Base-by-base conservation (phyloP, 2,797 vertebrate species). In the Urophycis tenuis region DNA sequence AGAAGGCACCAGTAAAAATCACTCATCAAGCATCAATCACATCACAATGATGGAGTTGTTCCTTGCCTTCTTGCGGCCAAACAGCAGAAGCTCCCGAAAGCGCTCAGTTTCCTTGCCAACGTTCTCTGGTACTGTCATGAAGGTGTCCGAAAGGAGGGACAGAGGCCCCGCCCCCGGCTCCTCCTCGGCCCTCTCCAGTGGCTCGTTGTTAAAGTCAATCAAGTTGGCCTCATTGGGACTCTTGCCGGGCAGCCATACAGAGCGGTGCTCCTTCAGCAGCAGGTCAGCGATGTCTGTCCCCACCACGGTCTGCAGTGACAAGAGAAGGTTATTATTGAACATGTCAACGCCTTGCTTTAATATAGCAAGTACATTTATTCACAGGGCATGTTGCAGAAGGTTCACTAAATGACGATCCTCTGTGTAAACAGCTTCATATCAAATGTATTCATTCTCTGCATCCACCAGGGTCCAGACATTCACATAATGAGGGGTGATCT, bases 191-290 rank as follows among this genome's bases (percentile, higher is more conserved):
- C 91, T 94, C 32, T 93, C 95, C 85, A 97, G 82, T 0, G 96
- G 95, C 80, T 99, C 97, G 0, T 95, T 97, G 82, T 92, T 98
- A 76, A 99, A 99, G 87, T 99, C 98, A 1, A 99, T 99, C 84
- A 99, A 83, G 87, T 99, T 99, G n/a, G 97, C 95, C 83, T 99
- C 97, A 0, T 96, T 96, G 31, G 98, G 98, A 1, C 96, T 96
- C 84, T 99, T 99, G 32, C 97, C 98, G 0, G 98, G 98, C 53
- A 99, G 93, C 98, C 97, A 99, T 67, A 94, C 95, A 0, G 97
- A 99, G 76, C 92, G 95, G 84, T 99, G 97, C 87, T 99, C 97
- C 82, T 93, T 95, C 74, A 99, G 85, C 85, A 99, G 39, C 34
- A 99, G 93, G 82, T 99, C 98, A 0, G 97, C 96, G 0, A 99